Percentiles rank a stretch among this genome's conserved stretches.
Conservation (phyloP, 2,113 vertebrate genomes). For the Bolborhynchus lineola region DNA sequence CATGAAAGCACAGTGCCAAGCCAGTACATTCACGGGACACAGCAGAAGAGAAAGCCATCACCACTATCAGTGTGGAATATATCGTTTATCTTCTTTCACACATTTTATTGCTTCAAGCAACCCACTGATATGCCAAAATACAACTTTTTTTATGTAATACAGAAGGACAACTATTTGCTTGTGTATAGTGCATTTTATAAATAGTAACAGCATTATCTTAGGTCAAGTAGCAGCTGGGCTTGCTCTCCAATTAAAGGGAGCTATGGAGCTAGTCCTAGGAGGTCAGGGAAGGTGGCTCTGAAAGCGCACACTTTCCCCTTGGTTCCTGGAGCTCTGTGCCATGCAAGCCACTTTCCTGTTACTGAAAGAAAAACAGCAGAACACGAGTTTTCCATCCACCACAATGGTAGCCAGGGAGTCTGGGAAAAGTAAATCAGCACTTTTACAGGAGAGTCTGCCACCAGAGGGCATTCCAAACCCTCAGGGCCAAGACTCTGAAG, state of each 20-base stretch:
- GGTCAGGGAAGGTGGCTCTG: not conserved
- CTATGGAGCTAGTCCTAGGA: not conserved
- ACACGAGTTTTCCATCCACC: not conserved
- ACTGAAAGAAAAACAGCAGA: not conserved
- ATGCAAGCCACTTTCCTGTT: not conserved
- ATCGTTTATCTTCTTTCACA: not conserved
- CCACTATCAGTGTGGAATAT: not conserved
- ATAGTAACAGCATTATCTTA: not conserved
- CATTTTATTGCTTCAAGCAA: not conserved
- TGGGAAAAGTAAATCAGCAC: not conserved
- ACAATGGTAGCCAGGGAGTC: not conserved
- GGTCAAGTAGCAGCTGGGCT: not conserved
- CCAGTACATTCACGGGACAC: not conserved
- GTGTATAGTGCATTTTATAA: not conserved
- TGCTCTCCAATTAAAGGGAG: not conserved
- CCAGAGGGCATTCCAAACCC: not conserved
- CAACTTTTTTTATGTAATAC: not conserved
- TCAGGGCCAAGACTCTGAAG: not conserved
- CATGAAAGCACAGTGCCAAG: not conserved
- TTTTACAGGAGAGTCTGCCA: not conserved
- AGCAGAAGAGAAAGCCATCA: not conserved
- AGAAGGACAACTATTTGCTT: not conserved
- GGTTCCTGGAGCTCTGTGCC: not conserved
- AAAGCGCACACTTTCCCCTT: not conserved
- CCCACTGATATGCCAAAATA: not conserved